A percentile compares a stretch with the other conserved stretches of the same genome.
phyloP scores from a whole-genome alignment of 2,797 vertebrate genomes.

The Chaunax sp. region DNA sequence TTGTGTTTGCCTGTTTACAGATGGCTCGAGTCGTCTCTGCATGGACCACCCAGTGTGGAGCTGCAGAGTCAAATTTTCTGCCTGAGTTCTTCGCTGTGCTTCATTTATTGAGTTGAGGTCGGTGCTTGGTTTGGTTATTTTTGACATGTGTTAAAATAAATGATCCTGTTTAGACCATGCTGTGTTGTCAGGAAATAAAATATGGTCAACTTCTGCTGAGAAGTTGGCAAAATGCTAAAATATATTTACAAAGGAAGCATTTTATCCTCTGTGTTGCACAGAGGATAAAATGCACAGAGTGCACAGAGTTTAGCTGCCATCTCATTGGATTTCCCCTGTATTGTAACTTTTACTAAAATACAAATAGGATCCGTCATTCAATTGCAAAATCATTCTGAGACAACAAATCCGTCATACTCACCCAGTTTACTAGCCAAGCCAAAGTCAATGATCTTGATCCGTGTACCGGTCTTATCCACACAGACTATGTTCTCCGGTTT shows the following conservation, averaged over 20 bases:
- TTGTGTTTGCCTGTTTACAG: constrained; percentile 15
- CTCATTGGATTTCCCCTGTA: constrained; percentile 5
- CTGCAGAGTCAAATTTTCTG: constrained; percentile 8
- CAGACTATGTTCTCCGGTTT: constrained; percentile 93
- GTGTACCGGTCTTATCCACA: constrained; percentile 78
- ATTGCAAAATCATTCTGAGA: not conserved
- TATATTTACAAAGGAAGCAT: not conserved
- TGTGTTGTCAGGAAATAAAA: not conserved
- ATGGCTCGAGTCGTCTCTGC: constrained; percentile 1
- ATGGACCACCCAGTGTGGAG: constrained; percentile 38
- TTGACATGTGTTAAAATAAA: constrained; percentile 7
- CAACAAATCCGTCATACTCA: constrained; percentile 61
- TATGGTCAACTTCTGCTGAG: not conserved
- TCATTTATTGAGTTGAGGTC: constrained; percentile 14
- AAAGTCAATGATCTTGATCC: constrained; percentile 91
- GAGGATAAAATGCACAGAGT: too few relatives aligned
- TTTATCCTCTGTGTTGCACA: not conserved
- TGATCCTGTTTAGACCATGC: not conserved
- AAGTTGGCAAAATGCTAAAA: not conserved
- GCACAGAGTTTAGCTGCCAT: too few relatives aligned
- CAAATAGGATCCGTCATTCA: not conserved
- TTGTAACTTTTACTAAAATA: not conserved
- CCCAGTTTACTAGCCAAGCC: constrained; percentile 87
- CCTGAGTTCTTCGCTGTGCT: constrained; percentile 1
- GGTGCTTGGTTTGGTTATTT: constrained; percentile 24